phyloP scores from a whole-genome alignment of 2,888 invertebrate species.

The Drosophila gaucha region DNA sequence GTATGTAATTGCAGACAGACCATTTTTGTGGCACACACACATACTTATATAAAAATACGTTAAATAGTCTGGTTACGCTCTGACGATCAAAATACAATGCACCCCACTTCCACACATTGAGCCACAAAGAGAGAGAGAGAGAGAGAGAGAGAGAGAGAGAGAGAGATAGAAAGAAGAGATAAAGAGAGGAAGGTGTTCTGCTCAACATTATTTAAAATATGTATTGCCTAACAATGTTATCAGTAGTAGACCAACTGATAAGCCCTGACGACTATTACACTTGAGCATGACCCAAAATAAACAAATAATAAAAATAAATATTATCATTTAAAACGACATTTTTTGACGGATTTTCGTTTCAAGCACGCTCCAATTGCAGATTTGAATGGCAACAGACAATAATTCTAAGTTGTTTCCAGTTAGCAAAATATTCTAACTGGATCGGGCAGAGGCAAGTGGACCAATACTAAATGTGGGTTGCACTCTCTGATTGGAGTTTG shows the following conservation, averaged over 20 bases:
- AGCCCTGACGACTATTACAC: constrained; percentile 14
- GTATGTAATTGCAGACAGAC: constrained; percentile 60
- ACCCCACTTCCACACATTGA: constrained; percentile 12
- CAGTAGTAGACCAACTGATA: constrained; percentile 41
- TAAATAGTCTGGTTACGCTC: constrained; percentile 73
- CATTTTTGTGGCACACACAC: constrained; percentile 68
- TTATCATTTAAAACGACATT: constrained; percentile 26
- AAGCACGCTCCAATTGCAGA: constrained; percentile 34
- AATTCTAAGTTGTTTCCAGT: neutral
- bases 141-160: neutral
- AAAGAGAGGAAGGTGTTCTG: constrained; percentile 20
- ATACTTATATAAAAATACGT: constrained; percentile 14
- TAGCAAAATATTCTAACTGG: neutral
- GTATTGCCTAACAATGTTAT: constrained; percentile 53
- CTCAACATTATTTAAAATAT: constrained; percentile 38
- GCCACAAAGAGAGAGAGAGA: neutral
- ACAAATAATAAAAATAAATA: constrained; percentile 36
- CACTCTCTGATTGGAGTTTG: neutral
- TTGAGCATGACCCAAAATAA: constrained; percentile 49
- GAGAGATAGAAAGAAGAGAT: neutral
- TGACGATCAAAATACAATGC: constrained; percentile 67
- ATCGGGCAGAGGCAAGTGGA: no score
- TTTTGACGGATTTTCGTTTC: constrained; percentile 29
- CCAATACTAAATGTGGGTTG: neutral
- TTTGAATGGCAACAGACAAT: neutral